Percentiles rank a stretch among this genome's conserved stretches.
Evolutionary conservation across 2,888 invertebrate genomes (phyloP).

Genomic region (Tachina grossa): DNA sequence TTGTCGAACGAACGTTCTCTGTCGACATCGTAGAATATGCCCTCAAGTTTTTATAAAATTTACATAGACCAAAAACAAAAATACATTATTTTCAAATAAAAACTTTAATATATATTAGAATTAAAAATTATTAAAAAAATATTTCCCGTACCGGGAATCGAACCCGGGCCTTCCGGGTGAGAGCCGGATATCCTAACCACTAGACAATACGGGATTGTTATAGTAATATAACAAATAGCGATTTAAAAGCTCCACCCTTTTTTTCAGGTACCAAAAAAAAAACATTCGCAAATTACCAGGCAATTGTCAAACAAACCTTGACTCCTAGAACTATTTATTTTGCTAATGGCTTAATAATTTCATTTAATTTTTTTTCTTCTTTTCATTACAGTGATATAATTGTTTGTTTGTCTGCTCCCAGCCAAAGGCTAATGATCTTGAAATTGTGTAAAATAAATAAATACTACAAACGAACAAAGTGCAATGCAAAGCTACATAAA

Average conservation of each 20-base stretch:
- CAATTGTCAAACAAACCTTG: slow-evolving; percentile 49
- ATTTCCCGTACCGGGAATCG: slow-evolving; percentile 74
- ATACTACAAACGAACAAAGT: neutral
- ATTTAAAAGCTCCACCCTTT: neutral
- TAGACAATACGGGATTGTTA: slow-evolving; percentile 73
- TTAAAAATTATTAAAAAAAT: too few relatives aligned
- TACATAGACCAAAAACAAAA: too few relatives aligned
- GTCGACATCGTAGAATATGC: too few relatives aligned
- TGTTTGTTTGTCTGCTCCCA: slow-evolving; percentile 3
- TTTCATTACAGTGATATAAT: slow-evolving; percentile 50
- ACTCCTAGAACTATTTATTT: slow-evolving; percentile 22
- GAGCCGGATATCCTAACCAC: slow-evolving; percentile 75
- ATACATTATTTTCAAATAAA: too few relatives aligned
- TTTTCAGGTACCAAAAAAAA: neutral
- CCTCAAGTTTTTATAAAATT: too few relatives aligned
- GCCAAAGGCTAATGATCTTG: slow-evolving; percentile 66
- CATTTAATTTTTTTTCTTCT: slow-evolving; percentile 12
- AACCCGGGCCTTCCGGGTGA: slow-evolving; percentile 75
- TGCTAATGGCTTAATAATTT: slow-evolving; percentile 38
- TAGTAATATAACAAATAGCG: neutral
- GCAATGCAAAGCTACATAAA: slow-evolving; percentile 45
- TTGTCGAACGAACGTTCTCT: too few relatives aligned
- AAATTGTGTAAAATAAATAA: slow-evolving; percentile 53
- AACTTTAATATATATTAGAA: too few relatives aligned
- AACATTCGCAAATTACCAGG: neutral